Percentiles rank a stretch among this genome's conserved stretches.
Evolutionary conservation across 2,888 invertebrate genomes (phyloP).

Genomic region (Prenolepis imparis): DNA sequence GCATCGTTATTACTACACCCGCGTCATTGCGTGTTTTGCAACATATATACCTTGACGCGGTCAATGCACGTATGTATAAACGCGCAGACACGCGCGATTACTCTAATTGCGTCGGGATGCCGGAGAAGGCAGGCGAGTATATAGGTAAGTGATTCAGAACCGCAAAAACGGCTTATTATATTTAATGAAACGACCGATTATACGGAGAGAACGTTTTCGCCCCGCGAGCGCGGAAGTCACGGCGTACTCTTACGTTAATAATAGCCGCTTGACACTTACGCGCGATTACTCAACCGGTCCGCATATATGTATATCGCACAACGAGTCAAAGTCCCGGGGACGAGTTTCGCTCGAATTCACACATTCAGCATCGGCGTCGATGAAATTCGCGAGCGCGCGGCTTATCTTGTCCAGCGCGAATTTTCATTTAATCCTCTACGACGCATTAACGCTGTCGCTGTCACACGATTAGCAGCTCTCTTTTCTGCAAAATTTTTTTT

Average conservation of each 20-base stretch:
- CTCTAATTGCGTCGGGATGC: conserved; percentile 20
- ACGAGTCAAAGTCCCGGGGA: conserved; percentile 36
- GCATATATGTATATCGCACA: conserved; percentile 11
- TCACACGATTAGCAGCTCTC: not conserved
- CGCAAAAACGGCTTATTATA: conserved; percentile 27
- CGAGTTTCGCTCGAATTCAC: not conserved
- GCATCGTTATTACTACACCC: conserved; percentile 21
- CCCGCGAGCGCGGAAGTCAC: not conserved
- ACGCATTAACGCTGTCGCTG: not conserved
- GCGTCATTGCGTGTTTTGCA: conserved; percentile 14
- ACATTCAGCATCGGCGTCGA: not conserved
- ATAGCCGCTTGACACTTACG: conserved; percentile 25
- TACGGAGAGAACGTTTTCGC: not conserved
- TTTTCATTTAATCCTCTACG: not conserved
- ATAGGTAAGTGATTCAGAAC: conserved; percentile 14
- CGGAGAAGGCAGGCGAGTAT: not conserved
- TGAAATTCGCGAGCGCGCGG: not conserved
- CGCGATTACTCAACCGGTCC: conserved; percentile 30
- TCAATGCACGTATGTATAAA: conserved; percentile 5
- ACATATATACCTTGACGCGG: not conserved
- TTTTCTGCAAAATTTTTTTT: not conserved
- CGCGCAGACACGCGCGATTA: conserved; percentile 4
- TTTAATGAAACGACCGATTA: conserved; percentile 18
- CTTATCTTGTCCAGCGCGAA: not conserved
- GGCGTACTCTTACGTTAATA: conserved; percentile 10